phyloP scores from a whole-genome alignment of 2,888 invertebrate genomes.

The Cantharis lateralis region DNA sequence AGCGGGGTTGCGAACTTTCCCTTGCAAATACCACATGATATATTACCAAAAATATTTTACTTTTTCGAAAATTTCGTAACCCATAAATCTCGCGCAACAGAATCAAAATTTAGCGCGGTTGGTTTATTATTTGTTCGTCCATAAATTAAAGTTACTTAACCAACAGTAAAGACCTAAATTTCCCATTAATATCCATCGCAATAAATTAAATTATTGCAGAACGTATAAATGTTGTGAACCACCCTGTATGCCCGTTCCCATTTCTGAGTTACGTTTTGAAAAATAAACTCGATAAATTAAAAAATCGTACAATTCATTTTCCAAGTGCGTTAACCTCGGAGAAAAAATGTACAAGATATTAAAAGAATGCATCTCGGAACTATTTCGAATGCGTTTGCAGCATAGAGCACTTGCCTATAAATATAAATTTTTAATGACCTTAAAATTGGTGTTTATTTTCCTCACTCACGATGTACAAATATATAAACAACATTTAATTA shows the following conservation, averaged over 20 bases:
- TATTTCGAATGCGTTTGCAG: conserved; percentile 11
- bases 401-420: neutral
- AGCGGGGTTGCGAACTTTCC: neutral
- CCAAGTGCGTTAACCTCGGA: neutral
- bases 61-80: neutral
- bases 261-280: neutral
- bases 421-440: conserved; percentile 1
- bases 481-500: neutral
- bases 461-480: neutral
- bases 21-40: neutral
- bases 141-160: neutral
- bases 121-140: neutral
- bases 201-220: neutral
- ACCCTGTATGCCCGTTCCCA: neutral
- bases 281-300: neutral
- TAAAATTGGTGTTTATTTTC: conserved; percentile 3
- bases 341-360: neutral
- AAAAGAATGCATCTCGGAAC: conserved; percentile 16
- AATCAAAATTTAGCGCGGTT: neutral
- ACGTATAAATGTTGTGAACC: neutral
- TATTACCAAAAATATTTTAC: neutral
- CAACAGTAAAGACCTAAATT: neutral
- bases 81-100: neutral
- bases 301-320: neutral
- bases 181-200: too few relatives aligned